phyloP scores from a whole-genome alignment of 2,797 vertebrate genomes.

The Gephyroberyx darwinii region DNA sequence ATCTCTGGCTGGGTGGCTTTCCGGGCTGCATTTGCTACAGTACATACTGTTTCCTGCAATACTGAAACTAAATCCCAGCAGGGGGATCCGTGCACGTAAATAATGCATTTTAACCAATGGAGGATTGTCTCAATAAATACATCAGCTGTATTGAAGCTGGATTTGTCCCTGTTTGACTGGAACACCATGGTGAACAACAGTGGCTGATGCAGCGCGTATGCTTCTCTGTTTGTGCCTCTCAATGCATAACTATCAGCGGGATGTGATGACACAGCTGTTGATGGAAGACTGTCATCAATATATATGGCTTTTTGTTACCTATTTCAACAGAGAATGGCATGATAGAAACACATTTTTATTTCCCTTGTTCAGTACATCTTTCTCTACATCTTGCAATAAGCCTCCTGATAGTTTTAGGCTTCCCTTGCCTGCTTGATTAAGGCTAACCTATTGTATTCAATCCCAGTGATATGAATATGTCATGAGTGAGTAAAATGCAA shows the following conservation, averaged over 20 bases:
- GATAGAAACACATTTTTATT: not conserved
- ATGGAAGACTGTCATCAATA: not conserved
- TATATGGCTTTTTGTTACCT: constrained; percentile 4
- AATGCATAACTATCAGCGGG: not conserved
- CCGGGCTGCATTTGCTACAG: not conserved
- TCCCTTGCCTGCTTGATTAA: not conserved
- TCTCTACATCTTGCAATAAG: not conserved
- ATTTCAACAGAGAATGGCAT: constrained; percentile 10
- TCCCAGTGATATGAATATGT: constrained; percentile 24
- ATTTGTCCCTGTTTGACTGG: constrained; percentile 50
- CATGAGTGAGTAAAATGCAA: not conserved
- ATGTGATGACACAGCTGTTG: not conserved
- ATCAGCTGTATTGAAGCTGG: constrained; percentile 28
- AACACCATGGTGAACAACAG: constrained; percentile 33
- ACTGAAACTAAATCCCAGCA: not conserved
- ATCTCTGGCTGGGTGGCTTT: constrained; percentile 8
- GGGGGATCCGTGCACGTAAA: constrained; percentile 35
- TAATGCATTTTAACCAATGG: constrained; percentile 43
- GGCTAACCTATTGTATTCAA: not conserved
- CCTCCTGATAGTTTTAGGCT: not conserved
- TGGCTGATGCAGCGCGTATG: not conserved
- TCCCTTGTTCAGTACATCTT: not conserved
- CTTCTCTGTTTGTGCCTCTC: constrained; percentile 6
- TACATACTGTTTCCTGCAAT: constrained; percentile 11
- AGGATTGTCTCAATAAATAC: constrained; percentile 45